Base-by-base conservation (phyloP, 2,113 vertebrate species). In the Pseudorhombus dupliciocellatus region DNA sequence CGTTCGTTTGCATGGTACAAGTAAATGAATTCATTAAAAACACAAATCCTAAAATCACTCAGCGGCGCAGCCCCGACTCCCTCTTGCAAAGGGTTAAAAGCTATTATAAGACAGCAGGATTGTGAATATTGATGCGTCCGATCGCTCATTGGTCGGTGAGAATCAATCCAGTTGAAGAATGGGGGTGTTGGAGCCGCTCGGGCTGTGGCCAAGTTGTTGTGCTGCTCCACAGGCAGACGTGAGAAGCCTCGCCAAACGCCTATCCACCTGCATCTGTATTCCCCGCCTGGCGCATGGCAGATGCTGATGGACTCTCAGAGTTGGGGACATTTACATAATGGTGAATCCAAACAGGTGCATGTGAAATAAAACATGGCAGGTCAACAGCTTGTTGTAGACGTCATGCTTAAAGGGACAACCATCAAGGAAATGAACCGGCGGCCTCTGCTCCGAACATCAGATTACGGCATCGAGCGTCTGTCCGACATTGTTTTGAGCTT, bases 121-220 rank as follows among this genome's bases (percentile, higher is more conserved):
- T 78, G 71, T 87, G 83, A 88, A 89, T 90, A 92, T 88, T 85
- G 87, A 88, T 88, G 88, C 89, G 79, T 86, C 79, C 75, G 80
- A 87, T 84, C 84, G 81, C 73, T 10, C 73, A 61, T 77, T 30
- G 80, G 73, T 84, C 82, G 77, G 79, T 70, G 74, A 80, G 71
- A 90, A 91, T 92, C 89, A 89, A 87, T 91, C 87, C 77, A 51
- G 76, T 68, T 89, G 87, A 90, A 87, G 78, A 86, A 90, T 86
- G 79, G 63, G 53, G 73, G 80, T 84, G 87, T 87, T 79, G 61
- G 46, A 62, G 73, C 84, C 67, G 73, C 78, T 65, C 66, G 30
- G 73, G 80, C 78, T 55, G 79, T 55, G 71, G 87, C 77, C 85
- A 77, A 77, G 75, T 86, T 80, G 84, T 86, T 88, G 75, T 87